Conservation (phyloP, 30 jellyfish, hydroid and myxozoan species). For the Aurelia aurita complex sp. Pacific region DNA sequence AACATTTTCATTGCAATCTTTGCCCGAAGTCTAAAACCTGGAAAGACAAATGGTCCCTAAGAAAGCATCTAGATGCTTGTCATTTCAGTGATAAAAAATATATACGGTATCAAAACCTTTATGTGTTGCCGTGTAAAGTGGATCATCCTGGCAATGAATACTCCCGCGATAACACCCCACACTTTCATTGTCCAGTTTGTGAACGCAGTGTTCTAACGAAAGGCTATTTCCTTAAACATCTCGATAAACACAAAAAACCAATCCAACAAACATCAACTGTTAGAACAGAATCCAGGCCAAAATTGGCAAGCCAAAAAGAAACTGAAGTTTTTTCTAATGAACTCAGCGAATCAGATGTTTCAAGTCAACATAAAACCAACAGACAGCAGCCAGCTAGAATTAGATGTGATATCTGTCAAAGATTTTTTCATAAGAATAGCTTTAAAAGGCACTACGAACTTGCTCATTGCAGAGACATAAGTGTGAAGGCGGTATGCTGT, state of each 20-base stretch:
- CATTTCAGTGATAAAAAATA: no score
- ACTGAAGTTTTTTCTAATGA: no score
- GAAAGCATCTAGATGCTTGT: no score
- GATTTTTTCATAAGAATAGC: neutral
- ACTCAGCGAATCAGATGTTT: no score
- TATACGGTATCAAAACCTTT: no score
- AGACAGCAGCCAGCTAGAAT: neutral
- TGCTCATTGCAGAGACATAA: neutral
- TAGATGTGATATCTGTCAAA: conserved; percentile 10
- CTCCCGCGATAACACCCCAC: neutral
- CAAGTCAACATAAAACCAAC: no score
- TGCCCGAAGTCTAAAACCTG: no score
- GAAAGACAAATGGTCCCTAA: no score
- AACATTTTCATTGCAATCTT: conserved; percentile 17
- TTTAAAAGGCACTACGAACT: conserved; percentile 5
- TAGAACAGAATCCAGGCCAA: neutral
- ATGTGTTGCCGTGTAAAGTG: conserved; percentile 15
- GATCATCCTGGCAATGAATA: neutral
- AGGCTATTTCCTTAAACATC: neutral
- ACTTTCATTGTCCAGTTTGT: conserved; percentile 27
- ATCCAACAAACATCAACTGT: neutral
- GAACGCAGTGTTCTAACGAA: neutral
- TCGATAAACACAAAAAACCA: neutral
- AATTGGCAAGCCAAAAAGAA: neutral
- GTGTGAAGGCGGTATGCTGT: conserved; percentile 17